Base-by-base conservation (phyloP, 2,888 invertebrate genomes). In the Nebria salina region DNA sequence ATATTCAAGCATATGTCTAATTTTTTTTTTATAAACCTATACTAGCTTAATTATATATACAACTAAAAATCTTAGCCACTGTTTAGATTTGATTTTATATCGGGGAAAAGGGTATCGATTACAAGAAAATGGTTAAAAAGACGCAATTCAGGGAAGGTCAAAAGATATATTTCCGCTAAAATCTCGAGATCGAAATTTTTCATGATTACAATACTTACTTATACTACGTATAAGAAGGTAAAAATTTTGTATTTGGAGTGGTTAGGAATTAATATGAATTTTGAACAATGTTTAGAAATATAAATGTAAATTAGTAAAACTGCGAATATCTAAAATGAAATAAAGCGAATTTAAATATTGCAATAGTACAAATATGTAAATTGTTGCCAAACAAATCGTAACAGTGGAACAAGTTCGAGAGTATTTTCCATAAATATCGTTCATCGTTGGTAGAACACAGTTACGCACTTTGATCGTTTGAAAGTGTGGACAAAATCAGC, bases 351-450 rank as follows among this genome's bases (percentile, higher is more conserved):
- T 54, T 54, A 13, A 54, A 54, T 54, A 54, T 54, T 54, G 54
- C 8, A 54, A 54, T 6, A 54, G 8, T 54, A 34, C 34, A 34
- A 34, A 34, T 34, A 34, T 34, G 34, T 34, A 34, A 34, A 34
- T 34, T 34, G 4, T 34, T 34, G 2, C 34, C 34, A 34, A 34
- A 34, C 54, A 13, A 54, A 54, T 54, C 13, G 54, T 54, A 13
- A 13, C 54, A 54, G 13, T 54, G 54, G 54, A 54, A 54, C 34
- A 54, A 54, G 11, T 54, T 54, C 8, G 2, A 11, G 13, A 54
- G 54, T 54, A 54, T 54, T 54, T 54, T 54, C 54, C 54, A 54
- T 54, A 54, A 54, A 54, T 54, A 54, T 54, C 54, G 54, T 54
- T 11, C 54, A 54, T 54, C 54, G 54, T 54, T 54, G 54, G 54